phyloP scores from a whole-genome alignment of 2,797 vertebrate species.

The Hozukius guyotensis region DNA sequence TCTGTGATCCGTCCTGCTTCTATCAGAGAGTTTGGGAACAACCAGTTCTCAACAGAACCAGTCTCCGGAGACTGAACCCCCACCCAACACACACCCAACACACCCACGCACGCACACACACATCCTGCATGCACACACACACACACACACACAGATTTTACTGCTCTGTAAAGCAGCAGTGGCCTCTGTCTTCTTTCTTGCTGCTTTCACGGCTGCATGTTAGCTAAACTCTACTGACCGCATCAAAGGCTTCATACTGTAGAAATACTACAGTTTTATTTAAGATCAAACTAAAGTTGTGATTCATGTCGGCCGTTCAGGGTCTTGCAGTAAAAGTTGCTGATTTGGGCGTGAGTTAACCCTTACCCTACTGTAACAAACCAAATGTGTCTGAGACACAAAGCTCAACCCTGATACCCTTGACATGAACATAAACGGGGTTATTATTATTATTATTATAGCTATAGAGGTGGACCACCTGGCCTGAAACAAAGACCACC shows the following conservation, averaged over 20 bases:
- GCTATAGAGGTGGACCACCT: background rate
- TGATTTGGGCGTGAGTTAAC: background rate
- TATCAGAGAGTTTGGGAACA: constrained; percentile 51
- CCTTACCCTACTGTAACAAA: background rate
- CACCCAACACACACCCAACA: background rate
- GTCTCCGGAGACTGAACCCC: constrained; percentile 15
- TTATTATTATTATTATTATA: background rate
- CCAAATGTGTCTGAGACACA: background rate
- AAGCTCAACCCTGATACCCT: background rate
- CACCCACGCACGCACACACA: background rate
- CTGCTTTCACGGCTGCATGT: background rate
- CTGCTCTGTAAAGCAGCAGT: constrained; percentile 10
- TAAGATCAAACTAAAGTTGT: background rate
- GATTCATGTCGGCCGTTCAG: background rate
- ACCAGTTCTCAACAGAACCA: constrained; percentile 37
- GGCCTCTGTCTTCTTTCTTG: background rate
- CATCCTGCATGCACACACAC: no score
- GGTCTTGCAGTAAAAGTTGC: background rate
- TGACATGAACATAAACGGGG: background rate
- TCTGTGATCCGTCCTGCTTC: constrained; percentile 37
- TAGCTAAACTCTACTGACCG: background rate
- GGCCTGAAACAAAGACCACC: background rate
- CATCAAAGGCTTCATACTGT: background rate
- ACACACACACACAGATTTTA: background rate
- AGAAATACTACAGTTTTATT: background rate